Conservation (phyloP, 2,113 vertebrate genomes). For the Triplophysa rosa region DNA sequence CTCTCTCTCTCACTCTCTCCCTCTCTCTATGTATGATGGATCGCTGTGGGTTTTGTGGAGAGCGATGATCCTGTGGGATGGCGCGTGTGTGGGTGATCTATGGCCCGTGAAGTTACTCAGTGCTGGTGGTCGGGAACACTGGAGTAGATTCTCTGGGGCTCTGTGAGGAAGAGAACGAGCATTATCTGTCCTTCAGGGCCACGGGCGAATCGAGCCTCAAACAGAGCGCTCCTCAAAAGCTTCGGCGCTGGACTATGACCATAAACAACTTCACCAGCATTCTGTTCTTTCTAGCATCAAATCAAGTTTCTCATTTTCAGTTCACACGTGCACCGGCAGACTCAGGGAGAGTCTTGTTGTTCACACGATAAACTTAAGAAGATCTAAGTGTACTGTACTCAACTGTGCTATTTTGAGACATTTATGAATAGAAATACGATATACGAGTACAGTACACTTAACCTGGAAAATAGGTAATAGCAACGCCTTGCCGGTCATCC, state of each 20-base stretch:
- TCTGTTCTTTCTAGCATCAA: neutral
- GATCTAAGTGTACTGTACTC: too few species aligned
- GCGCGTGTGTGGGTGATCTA: constrained; percentile 45
- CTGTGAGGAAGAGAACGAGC: constrained; percentile 11
- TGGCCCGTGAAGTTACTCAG: constrained; percentile 42
- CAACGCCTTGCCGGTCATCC: too few species aligned
- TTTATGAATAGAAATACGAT: too few species aligned
- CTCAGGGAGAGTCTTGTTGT: neutral
- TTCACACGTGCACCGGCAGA: too few species aligned
- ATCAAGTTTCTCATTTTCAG: too few species aligned
- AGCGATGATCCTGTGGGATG: constrained; percentile 33
- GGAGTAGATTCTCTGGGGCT: constrained; percentile 44
- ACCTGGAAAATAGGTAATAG: too few species aligned
- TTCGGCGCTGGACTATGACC: neutral
- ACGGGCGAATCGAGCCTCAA: constrained; percentile 8
- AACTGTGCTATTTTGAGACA: too few species aligned
- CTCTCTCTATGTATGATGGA: constrained; percentile 36
- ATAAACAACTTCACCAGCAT: constrained; percentile 7
- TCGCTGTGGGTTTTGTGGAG: constrained; percentile 45
- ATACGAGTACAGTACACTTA: too few species aligned
- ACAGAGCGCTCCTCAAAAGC: constrained; percentile 12
- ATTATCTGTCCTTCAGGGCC: constrained; percentile 30
- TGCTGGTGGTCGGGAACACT: constrained; percentile 31
- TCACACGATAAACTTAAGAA: neutral
- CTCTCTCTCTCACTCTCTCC: constrained; percentile 4